Percentiles rank a stretch among this genome's conserved stretches.
Evolutionary conservation across 2,797 vertebrate genomes (phyloP).

Genomic region (Mormyrops attenuatus): DNA sequence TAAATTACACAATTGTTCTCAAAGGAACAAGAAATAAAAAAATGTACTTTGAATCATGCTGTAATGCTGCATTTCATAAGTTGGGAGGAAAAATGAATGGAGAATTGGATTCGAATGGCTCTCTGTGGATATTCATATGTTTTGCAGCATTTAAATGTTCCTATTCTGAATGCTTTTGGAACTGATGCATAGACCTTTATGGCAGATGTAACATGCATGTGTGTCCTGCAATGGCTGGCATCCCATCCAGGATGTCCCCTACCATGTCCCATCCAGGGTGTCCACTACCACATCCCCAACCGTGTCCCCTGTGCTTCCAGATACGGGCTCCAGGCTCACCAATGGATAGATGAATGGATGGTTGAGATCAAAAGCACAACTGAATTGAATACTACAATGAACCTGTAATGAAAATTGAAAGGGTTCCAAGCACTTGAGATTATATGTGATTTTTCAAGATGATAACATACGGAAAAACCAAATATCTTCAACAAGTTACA

Average conservation of each 20-base stretch:
- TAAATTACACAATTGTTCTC: constrained; percentile 17
- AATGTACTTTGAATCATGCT: background rate
- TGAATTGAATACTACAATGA: background rate
- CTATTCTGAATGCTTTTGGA: background rate
- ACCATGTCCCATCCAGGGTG: background rate
- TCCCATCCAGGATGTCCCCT: background rate
- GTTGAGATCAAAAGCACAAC: background rate
- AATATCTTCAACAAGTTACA: background rate
- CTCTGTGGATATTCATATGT: background rate
- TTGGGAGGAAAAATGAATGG: background rate
- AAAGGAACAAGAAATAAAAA: background rate
- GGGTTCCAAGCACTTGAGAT: background rate
- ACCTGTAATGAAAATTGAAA: background rate
- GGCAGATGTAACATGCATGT: background rate
- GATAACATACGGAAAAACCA: background rate
- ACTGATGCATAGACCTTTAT: background rate
- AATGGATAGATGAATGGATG: background rate
- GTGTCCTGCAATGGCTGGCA: background rate
- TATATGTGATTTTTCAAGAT: background rate
- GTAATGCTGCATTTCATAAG: background rate
- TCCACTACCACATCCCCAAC: background rate
- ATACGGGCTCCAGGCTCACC: background rate
- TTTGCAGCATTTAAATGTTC: background rate
- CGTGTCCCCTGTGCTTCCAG: background rate
- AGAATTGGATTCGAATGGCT: background rate